Evolutionary conservation across 2,113 vertebrate species (phyloP).

Genomic region (Tricholaema leucomelas): DNA sequence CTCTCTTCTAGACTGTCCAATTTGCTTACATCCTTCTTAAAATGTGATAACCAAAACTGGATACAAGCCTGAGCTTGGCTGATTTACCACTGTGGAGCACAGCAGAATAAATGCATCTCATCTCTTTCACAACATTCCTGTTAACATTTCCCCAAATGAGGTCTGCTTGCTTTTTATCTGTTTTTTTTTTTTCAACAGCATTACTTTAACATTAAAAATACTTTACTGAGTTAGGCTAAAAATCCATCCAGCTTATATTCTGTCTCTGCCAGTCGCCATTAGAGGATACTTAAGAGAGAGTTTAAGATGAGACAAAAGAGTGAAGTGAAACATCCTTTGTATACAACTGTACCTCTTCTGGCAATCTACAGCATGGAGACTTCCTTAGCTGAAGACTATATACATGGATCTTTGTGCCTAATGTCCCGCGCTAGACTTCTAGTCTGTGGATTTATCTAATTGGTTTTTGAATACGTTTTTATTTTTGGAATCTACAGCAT

Average conservation of each 20-base stretch:
- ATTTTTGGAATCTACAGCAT: not conserved
- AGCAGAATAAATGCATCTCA: constrained; percentile 68
- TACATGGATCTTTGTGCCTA: constrained; percentile 22
- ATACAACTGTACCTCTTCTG: constrained; percentile 5
- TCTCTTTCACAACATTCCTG: constrained; percentile 68
- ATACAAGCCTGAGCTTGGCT: constrained; percentile 62
- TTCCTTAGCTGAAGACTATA: constrained; percentile 34
- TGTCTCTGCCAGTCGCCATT: not conserved
- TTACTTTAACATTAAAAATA: not conserved
- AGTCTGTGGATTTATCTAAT: not conserved
- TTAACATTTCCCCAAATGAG: constrained; percentile 62
- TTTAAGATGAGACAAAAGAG: not conserved
- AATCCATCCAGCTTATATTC: constrained; percentile 22
- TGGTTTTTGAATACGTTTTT: not conserved
- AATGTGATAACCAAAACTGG: constrained; percentile 66
- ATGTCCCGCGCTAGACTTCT: not conserved
- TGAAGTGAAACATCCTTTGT: not conserved
- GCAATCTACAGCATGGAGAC: constrained; percentile 35
- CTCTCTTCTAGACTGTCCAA: constrained; percentile 69
- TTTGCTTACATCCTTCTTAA: constrained; percentile 70
- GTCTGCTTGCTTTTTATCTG: constrained; percentile 63
- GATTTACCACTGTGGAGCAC: constrained; percentile 60
- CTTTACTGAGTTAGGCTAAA: constrained; percentile 37
- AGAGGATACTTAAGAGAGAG: constrained; percentile 8
- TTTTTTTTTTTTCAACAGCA: constrained; percentile 45